Conservation (phyloP, 1,140 invertebrate genomes). For the Pentalonia nigronervosa region DNA sequence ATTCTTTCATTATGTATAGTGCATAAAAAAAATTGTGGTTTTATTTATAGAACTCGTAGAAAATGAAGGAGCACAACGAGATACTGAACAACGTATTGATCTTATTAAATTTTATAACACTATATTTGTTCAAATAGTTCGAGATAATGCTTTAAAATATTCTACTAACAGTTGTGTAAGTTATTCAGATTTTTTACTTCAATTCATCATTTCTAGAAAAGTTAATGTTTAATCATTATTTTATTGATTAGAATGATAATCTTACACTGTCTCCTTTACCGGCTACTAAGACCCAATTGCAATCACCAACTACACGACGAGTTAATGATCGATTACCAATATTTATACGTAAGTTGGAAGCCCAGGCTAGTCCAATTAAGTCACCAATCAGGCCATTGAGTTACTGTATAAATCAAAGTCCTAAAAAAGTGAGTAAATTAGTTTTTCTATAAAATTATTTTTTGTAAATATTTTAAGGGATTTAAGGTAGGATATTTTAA, state of each 20-base stretch:
- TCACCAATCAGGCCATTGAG: conserved; percentile 72
- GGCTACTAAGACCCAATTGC: conserved; percentile 69
- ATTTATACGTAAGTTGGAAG: conserved; percentile 72
- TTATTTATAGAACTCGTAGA: background rate
- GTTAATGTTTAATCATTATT: background rate
- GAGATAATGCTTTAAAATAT: conserved; percentile 81
- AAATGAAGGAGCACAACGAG: background rate
- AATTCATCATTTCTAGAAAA: background rate
- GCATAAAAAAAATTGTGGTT: background rate
- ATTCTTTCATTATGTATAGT: background rate
- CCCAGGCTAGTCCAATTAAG: conserved; percentile 66
- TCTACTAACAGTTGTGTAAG: conserved; percentile 66
- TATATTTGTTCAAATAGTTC: conserved; percentile 83
- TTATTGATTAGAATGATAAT: conserved; percentile 65
- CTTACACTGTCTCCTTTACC: conserved; percentile 81
- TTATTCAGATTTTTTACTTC: background rate
- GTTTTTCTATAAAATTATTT: conserved; percentile 29
- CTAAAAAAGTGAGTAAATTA: conserved; percentile 71
- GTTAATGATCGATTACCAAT: conserved; percentile 74
- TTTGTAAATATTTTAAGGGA: background rate
- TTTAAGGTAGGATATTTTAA: background rate
- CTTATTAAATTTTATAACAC: conserved; percentile 94
- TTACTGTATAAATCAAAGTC: conserved; percentile 89
- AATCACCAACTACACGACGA: conserved; percentile 74
- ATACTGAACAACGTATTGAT: conserved; percentile 76